Base-by-base conservation (phyloP, 2,113 vertebrate species). In the Talpa occidentalis region DNA sequence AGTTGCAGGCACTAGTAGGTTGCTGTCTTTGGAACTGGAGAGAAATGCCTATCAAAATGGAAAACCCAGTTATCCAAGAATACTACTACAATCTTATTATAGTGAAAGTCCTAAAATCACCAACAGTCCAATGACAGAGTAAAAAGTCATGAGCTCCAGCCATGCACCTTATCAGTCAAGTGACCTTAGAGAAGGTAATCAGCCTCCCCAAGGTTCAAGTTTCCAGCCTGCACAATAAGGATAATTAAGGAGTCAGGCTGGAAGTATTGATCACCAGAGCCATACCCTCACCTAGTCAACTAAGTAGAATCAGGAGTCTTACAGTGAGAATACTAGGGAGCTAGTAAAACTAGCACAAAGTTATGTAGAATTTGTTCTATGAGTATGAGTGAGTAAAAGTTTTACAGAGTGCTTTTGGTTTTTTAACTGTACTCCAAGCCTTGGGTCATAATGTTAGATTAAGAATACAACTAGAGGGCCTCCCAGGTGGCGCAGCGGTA, bases 1-100 rank as follows among this genome's bases (percentile, higher is more conserved):
- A 47, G 2, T 15, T 60, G 74, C 1, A 1, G 60, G 37, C 9
- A 47, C 6, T 5, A 3, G 21, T 3, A 17, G 24, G 5, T 37
- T 83, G 26, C 87, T 78, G 82, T 78, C 81, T 87, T 44, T 79
- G 67, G 19, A 35, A 35, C 37, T 35, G 7, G 32, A 87, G 10
- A 60, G n/a, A 78, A 81, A 10, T 62, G 54, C 22, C 26, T 35
- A 6, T 40, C 26, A 66, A 40, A 35, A 49, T 54, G 47, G 80
- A 76, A 94, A 89, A 76, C 26, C 6, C 44, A 59, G 2, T 78
- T 64, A 64, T 54, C 76, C 26, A 28, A 40, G 37, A 60, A 26
- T 77, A 44, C 28, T 72, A 19, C 47, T n/a, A n/a, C n/a, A 5
- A 44, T 21, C 74, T 17, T 66, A 19, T n/a, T 44, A 1, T n/a